phyloP scores from a whole-genome alignment of 2,797 vertebrate genomes.

The Sebastolobus alascanus region DNA sequence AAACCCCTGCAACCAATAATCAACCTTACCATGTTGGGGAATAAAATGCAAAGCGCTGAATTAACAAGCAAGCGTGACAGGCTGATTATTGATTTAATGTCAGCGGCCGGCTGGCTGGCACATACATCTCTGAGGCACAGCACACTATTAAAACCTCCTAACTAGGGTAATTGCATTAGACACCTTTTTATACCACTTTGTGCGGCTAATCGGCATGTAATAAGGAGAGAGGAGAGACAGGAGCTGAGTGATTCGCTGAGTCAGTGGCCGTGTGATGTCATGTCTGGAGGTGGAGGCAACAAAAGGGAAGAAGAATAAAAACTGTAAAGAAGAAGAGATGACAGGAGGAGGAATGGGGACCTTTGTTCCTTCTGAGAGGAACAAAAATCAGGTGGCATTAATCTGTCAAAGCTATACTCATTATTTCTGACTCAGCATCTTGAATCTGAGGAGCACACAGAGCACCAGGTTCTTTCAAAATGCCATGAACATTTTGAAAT shows the following conservation, averaged over 20 bases:
- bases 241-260: constrained; percentile 57
- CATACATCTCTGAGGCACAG: constrained; percentile 66
- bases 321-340: background rate
- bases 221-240: constrained; percentile 65
- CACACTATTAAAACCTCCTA: constrained; percentile 77
- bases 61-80: constrained; percentile 78
- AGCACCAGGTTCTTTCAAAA: background rate
- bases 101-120: constrained; percentile 57
- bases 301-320: background rate
- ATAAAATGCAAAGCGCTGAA: constrained; percentile 75
- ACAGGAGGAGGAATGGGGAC: background rate
- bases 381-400: background rate
- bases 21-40: constrained; percentile 69
- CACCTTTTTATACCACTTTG: constrained; percentile 79
- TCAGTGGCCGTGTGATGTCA: constrained; percentile 57
- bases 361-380: background rate
- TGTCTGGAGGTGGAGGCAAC: constrained; percentile 24
- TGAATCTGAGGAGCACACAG: background rate
- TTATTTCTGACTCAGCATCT: background rate
- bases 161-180: constrained; percentile 81
- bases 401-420: background rate
- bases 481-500: background rate
- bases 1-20: constrained; percentile 73
- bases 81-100: constrained; percentile 82
- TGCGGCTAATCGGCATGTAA: constrained; percentile 76